These are phyloP conservation scores for Aplidium turbinatum DNA, from an alignment of 23 tunicate species.

Conservation along the genomic window DNA sequence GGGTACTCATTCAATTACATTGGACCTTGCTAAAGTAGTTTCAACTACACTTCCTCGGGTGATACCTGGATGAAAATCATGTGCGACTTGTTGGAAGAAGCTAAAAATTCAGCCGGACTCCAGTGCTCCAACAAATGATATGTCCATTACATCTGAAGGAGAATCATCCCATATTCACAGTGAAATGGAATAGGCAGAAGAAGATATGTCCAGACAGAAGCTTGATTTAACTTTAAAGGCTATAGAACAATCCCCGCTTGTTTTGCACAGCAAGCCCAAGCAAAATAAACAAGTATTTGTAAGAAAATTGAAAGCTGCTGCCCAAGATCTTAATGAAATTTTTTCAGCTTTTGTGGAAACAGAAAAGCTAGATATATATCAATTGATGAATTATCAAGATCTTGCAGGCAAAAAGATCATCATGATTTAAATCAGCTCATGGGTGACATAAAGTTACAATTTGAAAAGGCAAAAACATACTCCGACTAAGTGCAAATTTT, in stretches of 20 bases:
- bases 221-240: slow-evolving; percentile 6
- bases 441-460: neutral
- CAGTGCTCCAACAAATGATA: slow-evolving; percentile 1
- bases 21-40: slow-evolving; percentile 1
- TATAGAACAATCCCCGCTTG: neutral
- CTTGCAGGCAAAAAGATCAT: neutral
- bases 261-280: slow-evolving; percentile 9
- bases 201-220: slow-evolving; percentile 9
- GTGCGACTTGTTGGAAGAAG: slow-evolving; percentile 16
- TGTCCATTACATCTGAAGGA: slow-evolving; percentile 1
- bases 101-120: slow-evolving; percentile 3
- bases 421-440: slow-evolving; percentile 5
- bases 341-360: slow-evolving; percentile 7
- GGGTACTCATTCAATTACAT: slow-evolving; percentile 8
- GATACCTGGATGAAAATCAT: slow-evolving; percentile 4
- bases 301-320: slow-evolving; percentile 4
- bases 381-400: neutral
- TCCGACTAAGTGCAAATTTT: slow-evolving; percentile 10
- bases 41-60: slow-evolving; percentile 8
- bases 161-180: slow-evolving; percentile 1
- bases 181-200: slow-evolving; percentile 5
- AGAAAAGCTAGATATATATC: slow-evolving; percentile 2
- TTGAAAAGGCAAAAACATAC: neutral
- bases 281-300: slow-evolving; percentile 1
- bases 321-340: slow-evolving; percentile 1